phyloP scores from a whole-genome alignment of 2,113 vertebrate species.

The Engystomops pustulosus region DNA sequence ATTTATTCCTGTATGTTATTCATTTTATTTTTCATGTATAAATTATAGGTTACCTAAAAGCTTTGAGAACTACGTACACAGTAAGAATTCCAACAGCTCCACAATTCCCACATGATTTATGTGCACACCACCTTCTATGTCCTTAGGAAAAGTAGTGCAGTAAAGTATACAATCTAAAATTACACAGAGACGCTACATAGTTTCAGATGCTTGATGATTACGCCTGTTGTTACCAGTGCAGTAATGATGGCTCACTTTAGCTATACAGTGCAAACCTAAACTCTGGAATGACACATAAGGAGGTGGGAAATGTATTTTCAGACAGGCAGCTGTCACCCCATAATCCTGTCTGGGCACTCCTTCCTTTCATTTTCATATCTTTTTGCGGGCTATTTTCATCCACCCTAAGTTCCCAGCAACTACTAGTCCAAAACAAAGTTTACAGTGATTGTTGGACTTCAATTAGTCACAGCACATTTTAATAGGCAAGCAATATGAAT shows the following conservation, averaged over 20 bases:
- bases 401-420: conserved; percentile 1
- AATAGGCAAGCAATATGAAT: too few relatives aligned
- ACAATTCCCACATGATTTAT: not conserved
- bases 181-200: conserved; percentile 17
- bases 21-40: not conserved
- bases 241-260: conserved; percentile 30
- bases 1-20: not conserved
- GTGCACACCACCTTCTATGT: not conserved
- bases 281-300: conserved; percentile 52
- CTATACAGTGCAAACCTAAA: conserved; percentile 44
- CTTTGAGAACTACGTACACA: not conserved
- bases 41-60: conserved; percentile 15
- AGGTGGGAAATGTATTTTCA: conserved; percentile 58
- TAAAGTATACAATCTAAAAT: not conserved
- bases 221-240: conserved; percentile 5
- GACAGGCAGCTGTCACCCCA: conserved; percentile 50
- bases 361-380: conserved; percentile 32
- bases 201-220: conserved; percentile 8
- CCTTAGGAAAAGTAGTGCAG: not conserved
- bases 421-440: not conserved
- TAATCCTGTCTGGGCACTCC: conserved; percentile 58
- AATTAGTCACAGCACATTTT: too few relatives aligned
- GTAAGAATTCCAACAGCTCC: not conserved
- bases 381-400: conserved; percentile 38
- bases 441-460: not conserved